Conservation (phyloP, 2,797 vertebrate genomes). For the Petrocephalus schoutedeni region DNA sequence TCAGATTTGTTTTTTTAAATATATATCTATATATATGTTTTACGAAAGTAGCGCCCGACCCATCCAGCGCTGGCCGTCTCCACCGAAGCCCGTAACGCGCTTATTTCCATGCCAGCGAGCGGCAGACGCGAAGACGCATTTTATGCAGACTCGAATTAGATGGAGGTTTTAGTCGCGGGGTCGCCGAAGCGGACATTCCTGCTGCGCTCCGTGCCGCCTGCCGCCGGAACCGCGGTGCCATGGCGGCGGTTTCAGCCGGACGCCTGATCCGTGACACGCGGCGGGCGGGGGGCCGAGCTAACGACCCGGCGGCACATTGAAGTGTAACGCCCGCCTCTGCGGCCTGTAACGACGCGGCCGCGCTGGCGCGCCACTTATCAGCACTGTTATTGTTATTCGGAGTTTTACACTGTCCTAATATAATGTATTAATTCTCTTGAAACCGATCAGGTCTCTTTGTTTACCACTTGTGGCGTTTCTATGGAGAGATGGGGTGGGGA, state of each 20-base stretch:
- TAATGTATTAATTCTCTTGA: not conserved
- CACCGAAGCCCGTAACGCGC: not conserved
- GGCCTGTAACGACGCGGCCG: not conserved
- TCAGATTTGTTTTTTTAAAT: not conserved
- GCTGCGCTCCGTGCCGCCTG: conserved; percentile 6
- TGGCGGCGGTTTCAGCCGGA: conserved; percentile 12
- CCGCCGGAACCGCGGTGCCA: conserved; percentile 21
- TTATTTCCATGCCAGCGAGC: not conserved
- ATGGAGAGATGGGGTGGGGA: not conserved
- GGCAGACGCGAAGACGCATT: not conserved
- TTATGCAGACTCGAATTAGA: not conserved
- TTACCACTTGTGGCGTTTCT: conserved; percentile 6
- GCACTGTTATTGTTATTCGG: not conserved
- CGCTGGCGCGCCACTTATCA: not conserved
- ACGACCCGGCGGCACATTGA: not conserved
- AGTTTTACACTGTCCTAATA: not conserved
- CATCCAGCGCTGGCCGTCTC: not conserved
- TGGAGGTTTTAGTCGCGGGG: not conserved
- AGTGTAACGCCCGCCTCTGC: not conserved
- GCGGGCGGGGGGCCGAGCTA: conserved; percentile 16
- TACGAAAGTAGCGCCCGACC: not conserved
- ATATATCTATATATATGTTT: not conserved
- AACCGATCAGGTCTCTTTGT: not conserved
- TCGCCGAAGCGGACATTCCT: conserved; percentile 11
- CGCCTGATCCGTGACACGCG: not conserved